These are phyloP conservation scores for Drosophila asahinai DNA, from an alignment of 1,140 invertebrate genomes.

Conservation along the genomic window DNA sequence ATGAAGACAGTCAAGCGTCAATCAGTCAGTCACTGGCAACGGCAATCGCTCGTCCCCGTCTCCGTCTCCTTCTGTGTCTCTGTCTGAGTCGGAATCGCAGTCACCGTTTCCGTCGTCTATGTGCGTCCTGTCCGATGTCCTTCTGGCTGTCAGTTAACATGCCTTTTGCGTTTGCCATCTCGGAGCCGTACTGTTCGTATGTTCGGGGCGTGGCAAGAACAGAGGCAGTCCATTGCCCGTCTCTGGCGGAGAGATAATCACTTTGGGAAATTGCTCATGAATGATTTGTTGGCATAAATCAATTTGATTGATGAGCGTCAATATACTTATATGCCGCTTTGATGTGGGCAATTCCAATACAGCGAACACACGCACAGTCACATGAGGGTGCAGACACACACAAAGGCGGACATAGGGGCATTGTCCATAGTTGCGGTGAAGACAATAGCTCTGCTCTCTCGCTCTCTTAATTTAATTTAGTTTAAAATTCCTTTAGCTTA, in stretches of 20 bases:
- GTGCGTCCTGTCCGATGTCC: constrained; percentile 64
- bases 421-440: constrained; percentile 20
- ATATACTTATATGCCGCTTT: constrained; percentile 83
- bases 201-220: constrained; percentile 23
- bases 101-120: constrained; percentile 44
- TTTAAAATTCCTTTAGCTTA: too few species aligned
- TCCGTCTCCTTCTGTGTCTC: constrained; percentile 19
- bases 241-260: constrained; percentile 79
- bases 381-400: constrained; percentile 24
- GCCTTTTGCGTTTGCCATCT: constrained; percentile 77
- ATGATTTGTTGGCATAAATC: constrained; percentile 84
- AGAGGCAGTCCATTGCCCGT: constrained; percentile 29
- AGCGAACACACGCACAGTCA: constrained; percentile 23
- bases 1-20: constrained; percentile 82
- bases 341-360: constrained; percentile 79
- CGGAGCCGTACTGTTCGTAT: constrained; percentile 31
- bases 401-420: constrained; percentile 51
- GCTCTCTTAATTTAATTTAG: background rate
- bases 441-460: constrained; percentile 2
- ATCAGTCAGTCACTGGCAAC: constrained; percentile 66
- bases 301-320: constrained; percentile 84
- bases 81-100: constrained; percentile 36
- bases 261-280: constrained; percentile 84
- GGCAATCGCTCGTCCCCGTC: constrained; percentile 13
- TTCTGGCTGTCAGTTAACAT: constrained; percentile 79